phyloP scores from a whole-genome alignment of 2,797 vertebrate species.

The Sitta carolinensis region DNA sequence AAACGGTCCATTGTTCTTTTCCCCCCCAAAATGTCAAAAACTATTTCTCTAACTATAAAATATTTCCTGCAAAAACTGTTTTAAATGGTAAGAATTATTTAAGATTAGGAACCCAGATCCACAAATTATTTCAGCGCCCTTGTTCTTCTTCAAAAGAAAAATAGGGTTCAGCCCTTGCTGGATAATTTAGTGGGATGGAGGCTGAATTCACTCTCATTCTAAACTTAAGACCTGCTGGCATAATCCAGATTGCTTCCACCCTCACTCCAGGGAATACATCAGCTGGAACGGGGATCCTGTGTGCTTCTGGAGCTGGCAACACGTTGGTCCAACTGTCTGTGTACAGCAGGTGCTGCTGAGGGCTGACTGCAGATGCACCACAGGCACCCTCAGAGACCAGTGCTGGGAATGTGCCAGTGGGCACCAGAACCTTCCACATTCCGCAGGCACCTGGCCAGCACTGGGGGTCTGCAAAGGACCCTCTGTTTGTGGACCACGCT shows the following conservation, averaged over 20 bases:
- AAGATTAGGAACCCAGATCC: conserved; percentile 71
- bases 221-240: not conserved
- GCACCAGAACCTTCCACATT: fast-evolving
- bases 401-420: fast-evolving
- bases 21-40: conserved; percentile 82
- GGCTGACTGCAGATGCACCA: not conserved
- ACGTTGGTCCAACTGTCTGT: not conserved
- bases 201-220: conserved; percentile 19
- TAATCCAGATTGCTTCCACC: not conserved
- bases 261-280: not conserved
- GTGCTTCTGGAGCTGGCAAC: not conserved
- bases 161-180: conserved; percentile 56
- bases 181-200: conserved; percentile 63
- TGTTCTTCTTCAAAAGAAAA: conserved; percentile 68
- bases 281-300: not conserved
- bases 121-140: conserved; percentile 70
- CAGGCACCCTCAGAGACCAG: not conserved
- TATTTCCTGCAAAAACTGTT: conserved; percentile 80
- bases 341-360: not conserved
- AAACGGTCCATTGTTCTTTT: conserved; percentile 84
- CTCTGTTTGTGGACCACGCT: not conserved
- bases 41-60: conserved; percentile 84
- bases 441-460: fast-evolving
- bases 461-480: not conserved
- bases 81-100: conserved; percentile 79